Percentiles rank a stretch among this genome's conserved stretches.
Conservation (phyloP, 2,113 vertebrate species). For the Haemorhous mexicanus region DNA sequence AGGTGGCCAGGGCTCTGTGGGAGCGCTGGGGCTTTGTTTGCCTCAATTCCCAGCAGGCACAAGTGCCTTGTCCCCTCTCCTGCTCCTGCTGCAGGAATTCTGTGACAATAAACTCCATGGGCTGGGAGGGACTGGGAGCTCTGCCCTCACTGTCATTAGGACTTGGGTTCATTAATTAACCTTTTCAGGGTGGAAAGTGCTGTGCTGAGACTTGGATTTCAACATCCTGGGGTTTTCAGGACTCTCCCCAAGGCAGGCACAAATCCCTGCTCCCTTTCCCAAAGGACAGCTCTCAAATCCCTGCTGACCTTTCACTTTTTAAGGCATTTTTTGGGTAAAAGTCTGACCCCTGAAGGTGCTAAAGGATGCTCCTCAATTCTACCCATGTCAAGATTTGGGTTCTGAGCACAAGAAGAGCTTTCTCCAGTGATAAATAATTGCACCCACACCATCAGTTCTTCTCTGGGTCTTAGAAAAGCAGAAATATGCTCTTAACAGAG, state of each 20-base stretch:
- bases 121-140: background rate
- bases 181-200: background rate
- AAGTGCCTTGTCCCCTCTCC: background rate
- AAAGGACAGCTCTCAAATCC: background rate
- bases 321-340: background rate
- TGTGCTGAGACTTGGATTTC: background rate
- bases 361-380: background rate
- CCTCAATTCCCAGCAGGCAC: background rate
- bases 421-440: background rate
- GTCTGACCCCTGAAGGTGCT: background rate
- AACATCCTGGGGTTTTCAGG: background rate
- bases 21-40: background rate
- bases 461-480: background rate
- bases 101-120: background rate
- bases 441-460: background rate
- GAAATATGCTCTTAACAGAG: background rate
- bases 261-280: background rate
- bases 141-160: background rate
- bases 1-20: background rate
- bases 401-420: background rate
- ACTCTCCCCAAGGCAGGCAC: background rate
- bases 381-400: background rate
- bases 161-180: background rate
- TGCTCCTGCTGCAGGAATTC: background rate
- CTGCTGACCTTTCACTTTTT: fast-evolving